A percentile compares a stretch with the other conserved stretches of the same genome.
Evolutionary conservation across 2,888 invertebrate genomes (phyloP).

Genomic region (Eristalinus aeneus): DNA sequence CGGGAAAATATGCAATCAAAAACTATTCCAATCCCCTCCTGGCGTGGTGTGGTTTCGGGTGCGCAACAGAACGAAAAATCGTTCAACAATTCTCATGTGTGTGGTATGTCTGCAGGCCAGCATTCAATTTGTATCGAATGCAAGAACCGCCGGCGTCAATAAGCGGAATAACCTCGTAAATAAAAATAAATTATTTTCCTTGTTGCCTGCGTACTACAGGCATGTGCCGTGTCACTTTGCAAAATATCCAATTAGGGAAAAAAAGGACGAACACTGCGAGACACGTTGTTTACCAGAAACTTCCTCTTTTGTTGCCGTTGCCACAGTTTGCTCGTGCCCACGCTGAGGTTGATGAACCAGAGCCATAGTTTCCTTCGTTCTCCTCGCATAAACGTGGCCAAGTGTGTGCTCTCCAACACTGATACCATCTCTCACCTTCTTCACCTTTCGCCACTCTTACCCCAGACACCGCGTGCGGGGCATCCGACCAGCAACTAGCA

Average conservation of each 20-base stretch:
- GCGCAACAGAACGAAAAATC: background rate
- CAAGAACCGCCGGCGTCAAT: background rate
- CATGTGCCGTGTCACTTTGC: background rate
- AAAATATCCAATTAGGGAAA: constrained; percentile 2
- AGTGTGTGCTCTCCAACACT: constrained; percentile 52
- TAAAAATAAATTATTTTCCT: background rate
- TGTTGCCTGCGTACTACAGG: background rate
- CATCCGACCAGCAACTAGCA: background rate
- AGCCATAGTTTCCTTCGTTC: constrained; percentile 28
- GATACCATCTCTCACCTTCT: constrained; percentile 24
- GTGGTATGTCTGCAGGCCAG: background rate
- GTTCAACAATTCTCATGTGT: background rate
- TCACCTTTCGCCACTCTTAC: constrained; percentile 9
- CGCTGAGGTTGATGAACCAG: constrained; percentile 55
- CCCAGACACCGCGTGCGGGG: constrained; percentile 17
- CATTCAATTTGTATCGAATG: background rate
- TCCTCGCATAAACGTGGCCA: constrained; percentile 50
- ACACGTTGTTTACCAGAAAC: background rate
- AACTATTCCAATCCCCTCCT: background rate
- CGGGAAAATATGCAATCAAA: background rate
- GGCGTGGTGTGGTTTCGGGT: background rate
- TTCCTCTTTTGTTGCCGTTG: background rate
- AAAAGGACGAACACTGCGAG: background rate
- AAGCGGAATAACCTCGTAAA: background rate
- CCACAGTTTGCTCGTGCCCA: constrained; percentile 42